These are phyloP conservation scores for Agrochola lychnidis DNA, from an alignment of 2,888 invertebrate genomes.

Conservation along the genomic window DNA sequence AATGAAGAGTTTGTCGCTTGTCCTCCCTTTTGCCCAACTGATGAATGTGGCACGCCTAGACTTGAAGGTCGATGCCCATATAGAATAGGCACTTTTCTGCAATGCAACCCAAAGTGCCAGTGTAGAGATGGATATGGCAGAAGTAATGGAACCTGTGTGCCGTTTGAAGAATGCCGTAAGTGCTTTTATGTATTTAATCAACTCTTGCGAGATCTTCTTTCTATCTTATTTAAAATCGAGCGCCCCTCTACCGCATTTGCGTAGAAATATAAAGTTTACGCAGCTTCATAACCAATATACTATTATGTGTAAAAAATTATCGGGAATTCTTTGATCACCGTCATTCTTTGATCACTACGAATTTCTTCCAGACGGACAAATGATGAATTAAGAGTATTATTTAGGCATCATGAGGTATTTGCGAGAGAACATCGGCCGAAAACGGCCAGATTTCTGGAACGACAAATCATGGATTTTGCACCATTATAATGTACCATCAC, in stretches of 20 bases:
- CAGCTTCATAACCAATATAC: too few species aligned
- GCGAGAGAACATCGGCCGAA: too few species aligned
- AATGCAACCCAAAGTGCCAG: constrained; percentile 72
- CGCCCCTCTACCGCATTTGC: not conserved
- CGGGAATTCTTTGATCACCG: too few species aligned
- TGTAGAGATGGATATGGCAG: constrained; percentile 73
- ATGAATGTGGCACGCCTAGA: constrained; percentile 71
- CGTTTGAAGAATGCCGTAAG: constrained; percentile 73
- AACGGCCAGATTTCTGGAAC: too few species aligned
- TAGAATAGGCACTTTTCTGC: constrained; percentile 65
- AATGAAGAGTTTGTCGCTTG: constrained; percentile 73
- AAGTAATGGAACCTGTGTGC: constrained; percentile 71
- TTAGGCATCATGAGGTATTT: too few species aligned
- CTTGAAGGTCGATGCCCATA: constrained; percentile 69
- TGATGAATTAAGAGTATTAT: too few species aligned
- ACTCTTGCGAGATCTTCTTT: not conserved
- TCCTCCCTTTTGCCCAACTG: constrained; percentile 73
- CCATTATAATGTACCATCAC: too few species aligned
- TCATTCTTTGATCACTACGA: too few species aligned
- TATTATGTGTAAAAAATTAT: too few species aligned
- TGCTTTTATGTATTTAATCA: not conserved
- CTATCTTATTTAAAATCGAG: not conserved
- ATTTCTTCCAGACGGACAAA: too few species aligned
- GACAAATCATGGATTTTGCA: too few species aligned
- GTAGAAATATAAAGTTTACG: too few species aligned